These are phyloP conservation scores for Meleagris gallopavo DNA, from an alignment of 2,113 vertebrate species.

Conservation along the genomic window DNA sequence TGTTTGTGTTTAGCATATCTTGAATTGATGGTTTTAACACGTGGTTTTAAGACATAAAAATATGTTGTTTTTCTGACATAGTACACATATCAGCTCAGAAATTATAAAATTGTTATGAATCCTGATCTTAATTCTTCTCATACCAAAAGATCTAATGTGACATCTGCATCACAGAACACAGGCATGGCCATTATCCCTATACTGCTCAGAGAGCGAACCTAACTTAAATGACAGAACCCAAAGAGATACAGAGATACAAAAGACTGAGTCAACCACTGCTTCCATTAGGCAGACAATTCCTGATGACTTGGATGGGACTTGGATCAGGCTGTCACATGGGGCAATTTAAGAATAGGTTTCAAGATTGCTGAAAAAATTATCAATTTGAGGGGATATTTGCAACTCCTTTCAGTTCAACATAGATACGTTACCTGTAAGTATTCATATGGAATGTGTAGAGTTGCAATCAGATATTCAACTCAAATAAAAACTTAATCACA, in stretches of 20 bases:
- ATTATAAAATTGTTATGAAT: background rate
- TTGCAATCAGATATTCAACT: background rate
- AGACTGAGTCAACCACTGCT: background rate
- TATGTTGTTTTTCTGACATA: background rate
- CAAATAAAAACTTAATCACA: background rate
- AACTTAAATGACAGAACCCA: background rate
- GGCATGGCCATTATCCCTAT: background rate
- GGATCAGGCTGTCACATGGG: background rate
- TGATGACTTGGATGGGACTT: background rate
- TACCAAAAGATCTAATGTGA: background rate
- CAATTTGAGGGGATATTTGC: background rate
- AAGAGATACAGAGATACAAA: background rate
- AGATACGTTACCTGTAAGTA: background rate
- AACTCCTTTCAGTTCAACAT: no score
- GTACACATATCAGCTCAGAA: background rate
- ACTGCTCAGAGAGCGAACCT: fast-evolving
- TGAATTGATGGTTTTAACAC: background rate
- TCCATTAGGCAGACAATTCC: background rate
- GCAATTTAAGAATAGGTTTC: background rate
- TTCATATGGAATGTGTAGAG: background rate
- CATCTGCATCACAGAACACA: background rate
- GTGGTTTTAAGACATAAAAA: background rate
- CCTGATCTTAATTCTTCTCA: background rate
- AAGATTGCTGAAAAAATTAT: background rate
- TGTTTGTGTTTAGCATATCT: conserved; percentile 11